Percentiles rank a stretch among this genome's conserved stretches.
These are phyloP conservation scores for Chanos chanos DNA, from an alignment of 2,797 vertebrate genomes.

Conservation along the genomic window DNA sequence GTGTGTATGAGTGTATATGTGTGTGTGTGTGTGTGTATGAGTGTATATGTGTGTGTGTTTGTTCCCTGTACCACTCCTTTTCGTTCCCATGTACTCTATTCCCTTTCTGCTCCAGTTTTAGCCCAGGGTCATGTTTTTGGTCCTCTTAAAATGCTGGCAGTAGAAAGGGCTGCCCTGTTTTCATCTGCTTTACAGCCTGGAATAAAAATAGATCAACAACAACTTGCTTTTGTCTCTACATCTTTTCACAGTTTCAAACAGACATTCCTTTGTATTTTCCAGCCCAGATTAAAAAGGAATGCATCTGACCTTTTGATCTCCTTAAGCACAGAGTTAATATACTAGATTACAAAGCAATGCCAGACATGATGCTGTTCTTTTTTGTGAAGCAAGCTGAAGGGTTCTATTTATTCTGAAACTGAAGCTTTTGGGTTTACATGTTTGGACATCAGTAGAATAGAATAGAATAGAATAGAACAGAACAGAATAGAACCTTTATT, in stretches of 20 bases:
- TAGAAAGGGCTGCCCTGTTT: conserved; percentile 19
- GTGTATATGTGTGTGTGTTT: too few species aligned
- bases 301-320: not conserved
- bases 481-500: too few species aligned
- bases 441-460: too few species aligned
- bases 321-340: not conserved
- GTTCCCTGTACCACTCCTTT: not conserved
- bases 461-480: too few species aligned
- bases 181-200: conserved; percentile 27
- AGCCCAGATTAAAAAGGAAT: not conserved
- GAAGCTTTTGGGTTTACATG: too few species aligned
- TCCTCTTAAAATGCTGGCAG: conserved; percentile 11
- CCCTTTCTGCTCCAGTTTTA: conserved; percentile 21
- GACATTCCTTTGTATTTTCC: conserved; percentile 24
- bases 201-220: conserved; percentile 33
- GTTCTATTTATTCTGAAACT: too few species aligned
- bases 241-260: too few species aligned
- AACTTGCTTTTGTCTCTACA: conserved; percentile 17
- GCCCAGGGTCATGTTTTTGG: conserved; percentile 21
- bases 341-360: too few species aligned
- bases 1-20: too few species aligned
- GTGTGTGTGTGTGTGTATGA: too few species aligned
- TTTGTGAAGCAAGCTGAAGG: too few species aligned
- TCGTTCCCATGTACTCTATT: conserved; percentile 17
- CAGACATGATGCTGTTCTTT: too few species aligned